phyloP scores from a whole-genome alignment of 1,140 invertebrate genomes.

The Muscidifurax raptorellus region DNA sequence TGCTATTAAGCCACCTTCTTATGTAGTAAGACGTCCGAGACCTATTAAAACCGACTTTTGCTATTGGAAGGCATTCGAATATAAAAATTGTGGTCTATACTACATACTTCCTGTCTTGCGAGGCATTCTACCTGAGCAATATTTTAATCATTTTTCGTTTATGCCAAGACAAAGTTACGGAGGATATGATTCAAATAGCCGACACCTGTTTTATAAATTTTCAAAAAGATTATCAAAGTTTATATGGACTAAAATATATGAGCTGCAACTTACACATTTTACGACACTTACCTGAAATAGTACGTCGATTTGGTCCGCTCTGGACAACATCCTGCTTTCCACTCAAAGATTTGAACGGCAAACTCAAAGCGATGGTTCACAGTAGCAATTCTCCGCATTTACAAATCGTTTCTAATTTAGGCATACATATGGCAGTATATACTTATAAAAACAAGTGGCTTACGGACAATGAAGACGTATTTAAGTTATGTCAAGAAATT shows the following conservation, averaged over 20 bases:
- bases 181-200: slow-evolving; percentile 33
- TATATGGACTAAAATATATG: slow-evolving; percentile 44
- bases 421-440: not conserved
- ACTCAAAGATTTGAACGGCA: slow-evolving; percentile 54
- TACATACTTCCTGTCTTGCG: slow-evolving; percentile 30
- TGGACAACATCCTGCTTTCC: slow-evolving; percentile 53
- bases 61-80: slow-evolving; percentile 52
- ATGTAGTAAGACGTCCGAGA: slow-evolving; percentile 42
- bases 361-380: slow-evolving; percentile 41
- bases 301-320: slow-evolving; percentile 49
- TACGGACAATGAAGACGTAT: not conserved
- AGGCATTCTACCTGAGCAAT: slow-evolving; percentile 37
- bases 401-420: slow-evolving; percentile 1
- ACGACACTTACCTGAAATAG: slow-evolving; percentile 48
- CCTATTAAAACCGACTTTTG: slow-evolving; percentile 52
- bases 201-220: slow-evolving; percentile 43
- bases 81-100: slow-evolving; percentile 38
- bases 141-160: slow-evolving; percentile 53
- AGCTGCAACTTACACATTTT: slow-evolving; percentile 52
- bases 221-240: slow-evolving; percentile 42
- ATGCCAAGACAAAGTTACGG: slow-evolving; percentile 42
- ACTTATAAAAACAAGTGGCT: not conserved
- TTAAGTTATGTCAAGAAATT: not conserved
- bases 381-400: not conserved
- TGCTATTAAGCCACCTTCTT: slow-evolving; percentile 42